phyloP scores from a whole-genome alignment of 1,140 invertebrate species.

The Anastrepha ludens region DNA sequence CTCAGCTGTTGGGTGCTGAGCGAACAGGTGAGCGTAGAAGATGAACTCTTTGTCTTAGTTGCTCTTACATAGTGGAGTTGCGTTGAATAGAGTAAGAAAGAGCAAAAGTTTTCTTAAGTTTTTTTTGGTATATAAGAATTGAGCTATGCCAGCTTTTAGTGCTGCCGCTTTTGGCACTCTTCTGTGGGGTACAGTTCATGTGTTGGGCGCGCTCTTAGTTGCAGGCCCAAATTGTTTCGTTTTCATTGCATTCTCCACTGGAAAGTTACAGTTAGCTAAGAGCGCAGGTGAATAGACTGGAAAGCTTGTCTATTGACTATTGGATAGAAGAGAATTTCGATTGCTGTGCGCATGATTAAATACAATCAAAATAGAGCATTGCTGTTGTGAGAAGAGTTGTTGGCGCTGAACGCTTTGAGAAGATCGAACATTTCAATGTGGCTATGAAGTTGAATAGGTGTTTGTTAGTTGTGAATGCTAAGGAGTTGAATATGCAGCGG shows the following conservation, averaged over 20 bases:
- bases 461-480: no score
- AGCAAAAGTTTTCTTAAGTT: background rate
- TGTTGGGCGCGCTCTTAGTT: background rate
- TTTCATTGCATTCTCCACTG: conserved; percentile 25
- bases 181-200: background rate
- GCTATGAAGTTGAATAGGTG: no score
- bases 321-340: background rate
- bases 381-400: background rate
- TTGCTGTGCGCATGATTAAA: background rate
- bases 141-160: background rate
- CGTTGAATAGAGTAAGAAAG: background rate
- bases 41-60: background rate
- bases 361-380: background rate
- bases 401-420: background rate
- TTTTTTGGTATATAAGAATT: background rate
- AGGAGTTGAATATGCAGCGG: no score
- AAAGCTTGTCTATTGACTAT: background rate
- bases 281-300: background rate
- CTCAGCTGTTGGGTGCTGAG: background rate
- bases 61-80: background rate
- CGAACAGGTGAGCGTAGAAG: background rate
- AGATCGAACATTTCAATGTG: background rate
- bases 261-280: conserved; percentile 53
- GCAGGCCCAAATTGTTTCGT: background rate
- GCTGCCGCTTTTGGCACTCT: background rate